phyloP scores from a whole-genome alignment of 2,797 vertebrate species.

The Zonotrichia albicollis region DNA sequence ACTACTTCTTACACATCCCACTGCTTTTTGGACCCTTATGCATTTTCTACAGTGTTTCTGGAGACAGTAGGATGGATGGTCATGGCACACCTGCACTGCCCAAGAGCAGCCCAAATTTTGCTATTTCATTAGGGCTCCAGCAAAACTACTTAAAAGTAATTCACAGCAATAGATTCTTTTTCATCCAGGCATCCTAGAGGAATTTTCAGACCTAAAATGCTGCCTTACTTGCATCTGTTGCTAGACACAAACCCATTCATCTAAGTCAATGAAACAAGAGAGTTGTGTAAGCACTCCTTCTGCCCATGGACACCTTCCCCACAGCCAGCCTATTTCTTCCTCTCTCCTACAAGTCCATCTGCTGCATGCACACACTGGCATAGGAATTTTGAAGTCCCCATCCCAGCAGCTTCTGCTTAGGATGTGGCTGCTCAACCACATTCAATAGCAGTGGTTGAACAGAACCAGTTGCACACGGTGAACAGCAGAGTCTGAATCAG shows the following conservation, averaged over 20 bases:
- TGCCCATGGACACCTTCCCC: neutral
- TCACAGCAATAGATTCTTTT: neutral
- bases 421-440: neutral
- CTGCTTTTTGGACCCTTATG: neutral
- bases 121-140: neutral
- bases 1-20: neutral
- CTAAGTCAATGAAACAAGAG: neutral
- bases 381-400: neutral
- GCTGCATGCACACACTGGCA: neutral
- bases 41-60: neutral
- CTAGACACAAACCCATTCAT: neutral
- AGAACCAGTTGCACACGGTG: neutral
- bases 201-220: neutral
- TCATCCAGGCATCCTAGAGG: neutral
- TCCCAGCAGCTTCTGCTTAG: neutral
- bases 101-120: neutral
- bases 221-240: neutral
- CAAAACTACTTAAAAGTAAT: neutral
- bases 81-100: fast-evolving
- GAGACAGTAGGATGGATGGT: neutral
- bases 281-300: neutral
- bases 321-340: neutral
- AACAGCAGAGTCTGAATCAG: neutral
- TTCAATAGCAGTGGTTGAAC: neutral
- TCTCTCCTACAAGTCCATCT: neutral